These are phyloP conservation scores for Teinopalpus imperialis DNA, from an alignment of 2,888 invertebrate genomes.

Conservation along the genomic window DNA sequence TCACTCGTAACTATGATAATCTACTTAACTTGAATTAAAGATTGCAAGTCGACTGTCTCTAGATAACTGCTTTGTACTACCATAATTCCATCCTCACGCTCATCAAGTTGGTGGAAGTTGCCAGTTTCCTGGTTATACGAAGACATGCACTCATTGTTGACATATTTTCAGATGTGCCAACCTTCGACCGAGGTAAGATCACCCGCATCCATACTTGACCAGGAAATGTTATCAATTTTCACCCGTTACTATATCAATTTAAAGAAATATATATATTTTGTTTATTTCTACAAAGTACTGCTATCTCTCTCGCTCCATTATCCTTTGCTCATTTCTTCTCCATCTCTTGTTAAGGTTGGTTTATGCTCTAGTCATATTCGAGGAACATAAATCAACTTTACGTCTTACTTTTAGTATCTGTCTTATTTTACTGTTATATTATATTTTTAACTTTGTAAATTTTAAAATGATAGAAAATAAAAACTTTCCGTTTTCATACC, in stretches of 20 bases:
- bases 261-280: slow-evolving; percentile 29
- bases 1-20: slow-evolving; percentile 3
- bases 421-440: not conserved
- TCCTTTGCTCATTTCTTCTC: slow-evolving; percentile 20
- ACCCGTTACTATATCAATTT: slow-evolving; percentile 41
- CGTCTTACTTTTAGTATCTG: not conserved
- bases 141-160: slow-evolving; percentile 52
- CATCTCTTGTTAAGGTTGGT: slow-evolving; percentile 14
- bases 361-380: not conserved
- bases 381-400: slow-evolving; percentile 10
- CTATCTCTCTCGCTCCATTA: slow-evolving; percentile 28
- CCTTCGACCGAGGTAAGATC: slow-evolving; percentile 73
- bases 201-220: slow-evolving; percentile 54
- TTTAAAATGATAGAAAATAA: slow-evolving; percentile 8
- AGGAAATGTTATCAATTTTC: slow-evolving; percentile 68
- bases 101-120: slow-evolving; percentile 53
- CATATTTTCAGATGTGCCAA: slow-evolving; percentile 73
- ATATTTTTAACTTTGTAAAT: not conserved
- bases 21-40: no score
- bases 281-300: slow-evolving; percentile 24
- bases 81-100: slow-evolving; percentile 46
- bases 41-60: not conserved
- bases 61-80: slow-evolving; percentile 72
- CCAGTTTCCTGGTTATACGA: slow-evolving; percentile 57
- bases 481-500: no score